Conservation (phyloP, 1,140 invertebrate genomes). For the Apis cerana region DNA sequence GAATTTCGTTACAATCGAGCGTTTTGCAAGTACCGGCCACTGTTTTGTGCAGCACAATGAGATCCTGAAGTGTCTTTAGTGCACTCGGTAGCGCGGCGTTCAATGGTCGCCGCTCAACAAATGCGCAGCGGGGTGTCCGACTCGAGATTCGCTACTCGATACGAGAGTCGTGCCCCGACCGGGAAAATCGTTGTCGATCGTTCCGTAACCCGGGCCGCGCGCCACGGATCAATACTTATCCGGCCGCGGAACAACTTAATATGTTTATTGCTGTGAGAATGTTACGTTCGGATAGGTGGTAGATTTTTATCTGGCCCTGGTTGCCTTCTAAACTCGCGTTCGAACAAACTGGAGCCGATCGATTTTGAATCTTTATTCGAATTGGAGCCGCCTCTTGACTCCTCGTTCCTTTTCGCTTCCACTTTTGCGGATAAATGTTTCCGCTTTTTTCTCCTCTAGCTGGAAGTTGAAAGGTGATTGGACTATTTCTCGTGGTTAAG, state of each 20-base stretch:
- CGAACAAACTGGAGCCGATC: background rate
- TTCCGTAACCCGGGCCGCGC: slow-evolving; percentile 3
- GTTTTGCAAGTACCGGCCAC: slow-evolving; percentile 48
- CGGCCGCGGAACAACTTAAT: slow-evolving; percentile 65
- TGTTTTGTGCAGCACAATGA: slow-evolving; percentile 67
- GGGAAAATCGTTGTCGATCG: slow-evolving; percentile 73
- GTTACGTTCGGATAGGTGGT: slow-evolving; percentile 64
- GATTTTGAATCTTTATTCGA: slow-evolving; percentile 21
- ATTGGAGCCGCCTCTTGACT: slow-evolving; percentile 4
- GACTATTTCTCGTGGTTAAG: too few species aligned
- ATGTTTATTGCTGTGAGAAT: slow-evolving; percentile 80
- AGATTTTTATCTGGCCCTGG: slow-evolving; percentile 67
- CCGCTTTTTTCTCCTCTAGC: too few species aligned
- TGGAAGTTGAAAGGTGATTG: too few species aligned
- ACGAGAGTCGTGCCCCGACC: slow-evolving; percentile 69
- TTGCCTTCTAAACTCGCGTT: slow-evolving; percentile 34
- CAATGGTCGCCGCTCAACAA: slow-evolving; percentile 73
- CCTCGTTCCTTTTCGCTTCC: background rate
- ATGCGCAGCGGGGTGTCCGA: slow-evolving; percentile 77
- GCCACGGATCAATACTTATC: slow-evolving; percentile 66
- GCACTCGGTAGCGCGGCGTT: slow-evolving; percentile 72
- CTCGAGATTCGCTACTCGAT: slow-evolving; percentile 79
- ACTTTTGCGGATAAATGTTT: background rate
- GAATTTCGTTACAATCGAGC: slow-evolving; percentile 73
- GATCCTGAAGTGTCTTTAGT: slow-evolving; percentile 75